phyloP scores from a whole-genome alignment of 2,797 vertebrate genomes.

The Iguana delicatissima region DNA sequence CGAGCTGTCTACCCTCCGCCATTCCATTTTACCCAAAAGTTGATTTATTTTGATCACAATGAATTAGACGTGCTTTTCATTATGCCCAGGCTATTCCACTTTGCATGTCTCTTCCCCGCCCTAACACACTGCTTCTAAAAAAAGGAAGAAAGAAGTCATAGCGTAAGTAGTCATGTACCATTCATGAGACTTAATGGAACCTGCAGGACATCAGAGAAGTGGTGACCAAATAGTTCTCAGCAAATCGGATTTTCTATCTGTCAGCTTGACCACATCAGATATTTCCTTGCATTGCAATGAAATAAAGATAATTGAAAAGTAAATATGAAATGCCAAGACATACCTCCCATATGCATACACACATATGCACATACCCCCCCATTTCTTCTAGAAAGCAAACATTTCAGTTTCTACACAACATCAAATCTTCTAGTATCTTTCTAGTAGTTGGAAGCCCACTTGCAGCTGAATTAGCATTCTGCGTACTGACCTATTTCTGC shows the following conservation, averaged over 20 bases:
- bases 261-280: neutral
- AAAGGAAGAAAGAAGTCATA: neutral
- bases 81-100: neutral
- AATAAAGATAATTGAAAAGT: constrained; percentile 3
- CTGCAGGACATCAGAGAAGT: neutral
- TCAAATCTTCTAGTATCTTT: neutral
- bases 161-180: neutral
- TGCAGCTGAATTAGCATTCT: neutral
- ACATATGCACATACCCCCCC: too few relatives aligned
- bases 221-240: neutral
- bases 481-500: neutral
- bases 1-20: constrained; percentile 29
- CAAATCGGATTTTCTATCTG: neutral
- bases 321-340: constrained; percentile 21
- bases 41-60: constrained; percentile 51
- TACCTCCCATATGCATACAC: too few relatives aligned
- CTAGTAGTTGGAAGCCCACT: neutral
- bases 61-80: neutral
- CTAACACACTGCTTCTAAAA: neutral
- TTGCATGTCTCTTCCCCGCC: neutral
- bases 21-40: constrained; percentile 48
- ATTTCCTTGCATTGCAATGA: neutral
- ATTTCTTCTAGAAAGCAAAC: constrained; percentile 34
- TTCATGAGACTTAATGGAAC: neutral
- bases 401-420: neutral